These are phyloP conservation scores for Belgica antarctica DNA, from an alignment of 2,888 invertebrate genomes.

Conservation along the genomic window DNA sequence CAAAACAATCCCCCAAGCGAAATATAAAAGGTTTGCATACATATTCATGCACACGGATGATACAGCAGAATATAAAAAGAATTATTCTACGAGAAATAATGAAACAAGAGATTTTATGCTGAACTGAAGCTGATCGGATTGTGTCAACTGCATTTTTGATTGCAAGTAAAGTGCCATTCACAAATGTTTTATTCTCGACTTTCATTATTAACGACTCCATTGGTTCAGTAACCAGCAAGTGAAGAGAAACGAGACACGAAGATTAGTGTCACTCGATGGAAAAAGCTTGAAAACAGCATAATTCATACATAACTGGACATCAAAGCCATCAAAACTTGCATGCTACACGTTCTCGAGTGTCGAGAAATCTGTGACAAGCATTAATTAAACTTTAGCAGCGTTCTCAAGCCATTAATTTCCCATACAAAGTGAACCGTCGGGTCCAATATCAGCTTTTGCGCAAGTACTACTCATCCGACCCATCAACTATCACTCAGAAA, in stretches of 20 bases:
- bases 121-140: background rate
- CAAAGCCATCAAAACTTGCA: too few species aligned
- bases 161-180: background rate
- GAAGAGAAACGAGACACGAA: too few species aligned
- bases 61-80: background rate
- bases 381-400: background rate
- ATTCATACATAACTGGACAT: too few species aligned
- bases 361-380: background rate
- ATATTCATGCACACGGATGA: background rate
- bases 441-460: background rate
- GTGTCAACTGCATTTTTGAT: background rate
- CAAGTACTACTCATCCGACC: background rate
- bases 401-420: background rate
- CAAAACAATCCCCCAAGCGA: constrained; percentile 1
- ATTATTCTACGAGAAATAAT: too few species aligned
- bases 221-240: too few species aligned
- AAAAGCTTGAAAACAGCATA: too few species aligned
- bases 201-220: too few species aligned
- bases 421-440: background rate
- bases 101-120: too few species aligned
- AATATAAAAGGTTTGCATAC: background rate
- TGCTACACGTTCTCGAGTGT: background rate
- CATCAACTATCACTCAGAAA: background rate
- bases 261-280: too few species aligned
- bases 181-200: constrained; percentile 15